These are phyloP conservation scores for Dermolepida albohirtum DNA, from an alignment of 2,888 invertebrate species.

Conservation along the genomic window DNA sequence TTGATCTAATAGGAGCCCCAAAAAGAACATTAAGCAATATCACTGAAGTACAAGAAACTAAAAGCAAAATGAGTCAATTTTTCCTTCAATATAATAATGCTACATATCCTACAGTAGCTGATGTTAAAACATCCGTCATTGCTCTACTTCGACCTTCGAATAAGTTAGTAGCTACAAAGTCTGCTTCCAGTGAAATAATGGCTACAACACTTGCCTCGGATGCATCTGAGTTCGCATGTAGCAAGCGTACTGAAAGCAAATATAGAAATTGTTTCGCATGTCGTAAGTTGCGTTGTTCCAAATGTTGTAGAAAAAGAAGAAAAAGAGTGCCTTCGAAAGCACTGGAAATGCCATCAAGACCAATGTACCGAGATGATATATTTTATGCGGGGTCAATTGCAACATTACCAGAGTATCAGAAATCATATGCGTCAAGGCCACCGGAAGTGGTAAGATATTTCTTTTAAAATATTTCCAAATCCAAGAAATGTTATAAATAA, in stretches of 20 bases:
- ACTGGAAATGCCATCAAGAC: slow-evolving; percentile 68
- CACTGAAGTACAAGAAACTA: slow-evolving; percentile 46
- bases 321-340: slow-evolving; percentile 3
- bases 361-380: slow-evolving; percentile 88
- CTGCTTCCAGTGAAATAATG: slow-evolving; percentile 42
- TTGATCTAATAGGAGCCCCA: slow-evolving; percentile 28
- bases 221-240: slow-evolving; percentile 26
- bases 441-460: slow-evolving; percentile 43
- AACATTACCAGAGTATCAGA: slow-evolving; percentile 80
- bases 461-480: not conserved
- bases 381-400: slow-evolving; percentile 87
- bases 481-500: too few relatives aligned
- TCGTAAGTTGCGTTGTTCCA: slow-evolving; percentile 14
- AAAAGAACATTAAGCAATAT: slow-evolving; percentile 42
- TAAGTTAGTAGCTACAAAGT: slow-evolving; percentile 36
- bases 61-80: slow-evolving; percentile 47
- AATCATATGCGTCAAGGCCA: slow-evolving; percentile 40
- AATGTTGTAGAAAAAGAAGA: slow-evolving; percentile 36
- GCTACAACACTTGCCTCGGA: slow-evolving; percentile 39
- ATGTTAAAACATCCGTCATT: slow-evolving; percentile 58
- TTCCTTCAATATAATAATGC: slow-evolving; percentile 50
- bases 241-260: slow-evolving; percentile 9
- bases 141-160: slow-evolving; percentile 41
- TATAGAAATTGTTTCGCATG: slow-evolving; percentile 25
- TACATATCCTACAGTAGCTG: slow-evolving; percentile 82